These are phyloP conservation scores for Cheilosia vernalis DNA, from an alignment of 2,888 invertebrate species.

Conservation along the genomic window DNA sequence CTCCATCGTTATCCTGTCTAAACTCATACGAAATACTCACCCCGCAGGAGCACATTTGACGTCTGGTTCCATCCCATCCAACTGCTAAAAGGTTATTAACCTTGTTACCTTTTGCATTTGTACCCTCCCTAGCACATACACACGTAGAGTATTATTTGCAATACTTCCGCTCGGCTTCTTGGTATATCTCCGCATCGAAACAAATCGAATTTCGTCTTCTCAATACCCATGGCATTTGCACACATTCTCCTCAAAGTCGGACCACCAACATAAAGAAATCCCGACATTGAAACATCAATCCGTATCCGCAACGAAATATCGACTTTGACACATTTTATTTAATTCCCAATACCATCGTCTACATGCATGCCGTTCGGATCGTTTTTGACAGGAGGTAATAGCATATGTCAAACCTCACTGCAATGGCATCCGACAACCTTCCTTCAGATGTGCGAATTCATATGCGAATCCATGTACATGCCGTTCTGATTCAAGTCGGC, in stretches of 20 bases:
- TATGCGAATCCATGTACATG: neutral
- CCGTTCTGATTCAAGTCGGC: slow-evolving; percentile 1
- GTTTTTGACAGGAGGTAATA: slow-evolving; percentile 40
- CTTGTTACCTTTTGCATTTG: neutral
- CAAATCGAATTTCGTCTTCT: slow-evolving; percentile 49
- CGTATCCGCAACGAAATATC: slow-evolving; percentile 32
- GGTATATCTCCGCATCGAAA: slow-evolving; percentile 7
- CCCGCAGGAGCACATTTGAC: too few species aligned
- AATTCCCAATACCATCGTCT: slow-evolving; percentile 47
- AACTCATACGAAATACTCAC: too few species aligned
- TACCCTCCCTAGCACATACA: neutral
- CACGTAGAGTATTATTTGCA: neutral
- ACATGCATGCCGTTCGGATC: slow-evolving; percentile 24
- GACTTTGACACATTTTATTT: slow-evolving; percentile 69
- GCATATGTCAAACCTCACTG: slow-evolving; percentile 51
- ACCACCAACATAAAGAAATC: neutral
- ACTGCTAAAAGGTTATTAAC: neutral
- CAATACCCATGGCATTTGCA: slow-evolving; percentile 11
- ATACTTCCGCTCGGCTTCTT: slow-evolving; percentile 18
- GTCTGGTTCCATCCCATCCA: neutral
- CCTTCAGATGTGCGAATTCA: slow-evolving; percentile 2
- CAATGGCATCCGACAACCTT: slow-evolving; percentile 19
- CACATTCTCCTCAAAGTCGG: neutral
- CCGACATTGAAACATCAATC: slow-evolving; percentile 30
- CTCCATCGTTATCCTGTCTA: too few species aligned